Evolutionary conservation across 2,797 vertebrate species (phyloP).

Genomic region (Chromis chromis): DNA sequence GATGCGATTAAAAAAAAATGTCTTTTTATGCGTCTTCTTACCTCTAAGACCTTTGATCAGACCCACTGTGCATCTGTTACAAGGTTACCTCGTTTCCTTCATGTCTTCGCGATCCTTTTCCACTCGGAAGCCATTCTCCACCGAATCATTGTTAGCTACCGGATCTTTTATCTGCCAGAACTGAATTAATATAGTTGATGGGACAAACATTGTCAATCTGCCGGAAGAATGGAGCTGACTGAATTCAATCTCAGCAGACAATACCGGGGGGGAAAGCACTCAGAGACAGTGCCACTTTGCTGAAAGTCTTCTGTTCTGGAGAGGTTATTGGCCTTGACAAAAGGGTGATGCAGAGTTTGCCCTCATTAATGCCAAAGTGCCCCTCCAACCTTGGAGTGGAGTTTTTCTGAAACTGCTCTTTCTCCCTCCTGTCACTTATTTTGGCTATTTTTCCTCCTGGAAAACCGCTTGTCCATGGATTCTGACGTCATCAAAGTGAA

Average conservation of each 20-base stretch:
- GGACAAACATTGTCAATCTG: conserved; percentile 87
- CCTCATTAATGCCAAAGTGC: conserved; percentile 72
- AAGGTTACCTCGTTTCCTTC: conserved; percentile 79
- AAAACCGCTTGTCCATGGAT: conserved; percentile 10
- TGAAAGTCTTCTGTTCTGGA: conserved; percentile 77
- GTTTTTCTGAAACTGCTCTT: conserved; percentile 39
- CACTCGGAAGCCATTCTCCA: conserved; percentile 64
- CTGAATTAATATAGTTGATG: conserved; percentile 85
- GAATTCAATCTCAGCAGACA: conserved; percentile 86
- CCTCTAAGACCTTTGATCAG: conserved; percentile 78
- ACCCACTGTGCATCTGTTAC: conserved; percentile 80
- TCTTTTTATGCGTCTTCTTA: conserved; percentile 71
- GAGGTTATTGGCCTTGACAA: conserved; percentile 79
- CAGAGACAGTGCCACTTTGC: conserved; percentile 71
- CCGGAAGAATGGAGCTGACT: conserved; percentile 83
- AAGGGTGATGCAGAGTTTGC: conserved; percentile 79
- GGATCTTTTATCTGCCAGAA: conserved; percentile 80
- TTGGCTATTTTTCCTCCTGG: conserved; percentile 28
- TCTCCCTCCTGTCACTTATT: conserved; percentile 24
- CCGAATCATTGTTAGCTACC: conserved; percentile 83
- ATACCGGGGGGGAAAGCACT: conserved; percentile 71
- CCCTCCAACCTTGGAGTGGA: conserved; percentile 51
- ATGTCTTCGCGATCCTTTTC: conserved; percentile 40
- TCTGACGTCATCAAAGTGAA: neutral
- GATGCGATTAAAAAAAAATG: conserved; percentile 82